A percentile compares a stretch with the other conserved stretches of the same genome.
Evolutionary conservation across 2,797 vertebrate species (phyloP).

Genomic region (Syngnathus rostellatus): DNA sequence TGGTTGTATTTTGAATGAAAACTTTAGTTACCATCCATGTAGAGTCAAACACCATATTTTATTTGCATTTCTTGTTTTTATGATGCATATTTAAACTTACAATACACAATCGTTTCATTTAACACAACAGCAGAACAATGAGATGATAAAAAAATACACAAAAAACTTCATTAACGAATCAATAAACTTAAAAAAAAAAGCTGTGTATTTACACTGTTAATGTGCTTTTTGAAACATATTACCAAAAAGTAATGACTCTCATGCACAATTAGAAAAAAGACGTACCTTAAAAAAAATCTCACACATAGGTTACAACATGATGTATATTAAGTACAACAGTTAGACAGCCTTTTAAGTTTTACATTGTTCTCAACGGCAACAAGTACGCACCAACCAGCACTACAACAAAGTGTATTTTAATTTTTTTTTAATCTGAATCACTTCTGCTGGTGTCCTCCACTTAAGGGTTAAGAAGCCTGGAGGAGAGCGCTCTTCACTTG

Average conservation of each 20-base stretch:
- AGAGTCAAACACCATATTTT: background rate
- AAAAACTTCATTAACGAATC: background rate
- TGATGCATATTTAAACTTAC: constrained; percentile 42
- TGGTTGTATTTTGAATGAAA: too few relatives aligned
- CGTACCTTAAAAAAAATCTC: background rate
- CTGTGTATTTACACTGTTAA: constrained; percentile 46
- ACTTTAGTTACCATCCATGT: background rate
- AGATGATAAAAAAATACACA: constrained; percentile 20
- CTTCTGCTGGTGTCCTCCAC: constrained; percentile 4
- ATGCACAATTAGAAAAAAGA: background rate
- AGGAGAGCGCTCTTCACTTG: constrained; percentile 2
- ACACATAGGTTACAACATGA: background rate
- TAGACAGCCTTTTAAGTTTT: constrained; percentile 10
- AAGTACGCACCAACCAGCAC: constrained; percentile 48
- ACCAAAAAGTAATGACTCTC: background rate
- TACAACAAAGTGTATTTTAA: constrained; percentile 30
- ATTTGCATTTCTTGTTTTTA: constrained; percentile 30
- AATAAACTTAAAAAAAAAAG: constrained; percentile 33
- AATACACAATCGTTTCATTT: constrained; percentile 28
- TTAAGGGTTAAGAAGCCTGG: background rate
- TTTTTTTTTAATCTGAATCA: background rate
- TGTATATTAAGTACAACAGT: background rate
- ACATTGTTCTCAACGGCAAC: constrained; percentile 53
- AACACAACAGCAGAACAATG: constrained; percentile 19
- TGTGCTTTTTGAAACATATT: constrained; percentile 20